phyloP scores from a whole-genome alignment of 2,888 invertebrate species.

The Augochlorella aurata region DNA sequence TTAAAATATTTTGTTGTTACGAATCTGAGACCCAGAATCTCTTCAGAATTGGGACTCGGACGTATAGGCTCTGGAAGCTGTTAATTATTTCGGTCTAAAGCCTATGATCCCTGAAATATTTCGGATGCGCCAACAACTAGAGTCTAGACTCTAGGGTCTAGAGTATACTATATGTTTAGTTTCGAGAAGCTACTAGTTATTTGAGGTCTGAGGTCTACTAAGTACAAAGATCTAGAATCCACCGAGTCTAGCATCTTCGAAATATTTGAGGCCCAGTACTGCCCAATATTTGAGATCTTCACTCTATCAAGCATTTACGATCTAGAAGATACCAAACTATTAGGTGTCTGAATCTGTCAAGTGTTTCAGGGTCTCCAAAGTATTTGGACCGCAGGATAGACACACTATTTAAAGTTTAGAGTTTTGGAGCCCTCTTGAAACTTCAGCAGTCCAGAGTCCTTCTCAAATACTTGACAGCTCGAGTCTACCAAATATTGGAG shows the following conservation, averaged over 20 bases:
- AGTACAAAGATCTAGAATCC: no score
- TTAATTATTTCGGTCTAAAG: neutral
- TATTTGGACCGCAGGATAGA: neutral
- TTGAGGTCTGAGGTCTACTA: no score
- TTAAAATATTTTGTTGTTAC: no score
- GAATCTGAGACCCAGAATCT: no score
- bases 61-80: neutral
- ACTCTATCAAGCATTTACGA: neutral
- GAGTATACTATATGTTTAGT: no score
- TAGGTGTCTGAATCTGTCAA: neutral
- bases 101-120: neutral
- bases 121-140: no score
- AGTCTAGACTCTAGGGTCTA: no score
- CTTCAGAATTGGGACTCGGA: neutral
- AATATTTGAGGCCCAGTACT: no score
- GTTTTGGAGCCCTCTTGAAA: no score
- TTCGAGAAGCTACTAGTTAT: no score
- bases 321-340: neutral
- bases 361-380: neutral
- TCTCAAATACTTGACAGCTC: neutral
- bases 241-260: neutral
- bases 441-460: neutral
- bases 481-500: neutral
- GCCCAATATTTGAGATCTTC: neutral
- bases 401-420: no score